These are phyloP conservation scores for Parnassius glacialis DNA, from an alignment of 2,888 invertebrate species.

Conservation along the genomic window DNA sequence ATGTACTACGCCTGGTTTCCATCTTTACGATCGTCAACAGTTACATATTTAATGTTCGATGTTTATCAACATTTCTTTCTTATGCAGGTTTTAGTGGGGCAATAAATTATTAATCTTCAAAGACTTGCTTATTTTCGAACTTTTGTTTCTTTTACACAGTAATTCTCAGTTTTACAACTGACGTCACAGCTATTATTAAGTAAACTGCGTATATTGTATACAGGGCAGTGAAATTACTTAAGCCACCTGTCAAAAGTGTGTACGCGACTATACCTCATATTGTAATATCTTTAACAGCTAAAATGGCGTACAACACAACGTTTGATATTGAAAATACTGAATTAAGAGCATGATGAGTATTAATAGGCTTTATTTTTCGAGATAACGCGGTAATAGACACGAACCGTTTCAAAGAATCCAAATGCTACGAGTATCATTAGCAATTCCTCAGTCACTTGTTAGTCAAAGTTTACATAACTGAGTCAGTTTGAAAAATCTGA, in stretches of 20 bases:
- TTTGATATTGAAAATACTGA: conserved; percentile 6
- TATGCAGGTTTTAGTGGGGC: conserved; percentile 77
- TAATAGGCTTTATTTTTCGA: conserved; percentile 44
- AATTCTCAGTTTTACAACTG: conserved; percentile 52
- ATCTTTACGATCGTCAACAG: conserved; percentile 78
- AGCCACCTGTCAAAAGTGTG: conserved; percentile 23
- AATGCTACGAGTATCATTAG: conserved; percentile 66
- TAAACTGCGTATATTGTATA: conserved; percentile 41
- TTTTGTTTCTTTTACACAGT: conserved; percentile 65
- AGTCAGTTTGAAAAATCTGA: conserved; percentile 57
- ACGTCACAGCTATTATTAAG: conserved; percentile 63
- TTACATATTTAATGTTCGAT: conserved; percentile 80
- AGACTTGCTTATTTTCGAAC: conserved; percentile 75
- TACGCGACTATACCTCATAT: conserved; percentile 11
- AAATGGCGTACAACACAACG: conserved; percentile 23
- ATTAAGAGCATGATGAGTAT: conserved; percentile 39
- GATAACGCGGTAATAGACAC: conserved; percentile 52
- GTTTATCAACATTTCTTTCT: conserved; percentile 81
- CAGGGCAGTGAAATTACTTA: conserved; percentile 16
- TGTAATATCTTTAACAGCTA: conserved; percentile 17
- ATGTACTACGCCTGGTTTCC: conserved; percentile 70
- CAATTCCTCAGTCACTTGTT: conserved; percentile 49
- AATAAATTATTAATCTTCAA: conserved; percentile 80
- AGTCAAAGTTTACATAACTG: conserved; percentile 59
- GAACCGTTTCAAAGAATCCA: conserved; percentile 47